Base-by-base conservation (phyloP, 2,888 invertebrate species). In the Timandra comae region DNA sequence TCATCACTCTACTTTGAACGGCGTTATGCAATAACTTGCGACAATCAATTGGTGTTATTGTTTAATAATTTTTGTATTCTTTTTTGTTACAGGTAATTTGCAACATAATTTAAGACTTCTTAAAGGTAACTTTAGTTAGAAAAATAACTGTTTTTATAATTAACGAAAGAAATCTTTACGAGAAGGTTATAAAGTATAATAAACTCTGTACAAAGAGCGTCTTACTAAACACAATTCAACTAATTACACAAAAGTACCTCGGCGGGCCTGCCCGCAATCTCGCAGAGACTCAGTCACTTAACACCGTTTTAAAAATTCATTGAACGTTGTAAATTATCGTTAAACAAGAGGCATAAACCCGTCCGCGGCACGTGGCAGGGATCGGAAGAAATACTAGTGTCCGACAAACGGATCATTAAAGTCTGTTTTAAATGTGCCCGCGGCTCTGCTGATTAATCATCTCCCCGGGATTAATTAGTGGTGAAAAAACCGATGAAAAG, bases 1-100 rank as follows among this genome's bases (percentile, higher is more conserved):
- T 82, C 79, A 79, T 79, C 81, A 67, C 65, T 71, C 56, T 64
- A 71, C 69, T 65, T 63, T 75, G 78, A 77, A 81, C 69, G 76
- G 69, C 57, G 74, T 76, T 76, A 72, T 76, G 69, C 78, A 70
- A 59, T 56, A 64, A 49, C 25, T 40, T 36, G 37, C 35, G 25
- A 27, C 29, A 23, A 41, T 30, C 36, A 39, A 37, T 41, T 36
- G 38, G 29, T 45, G 39, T 49, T 11, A 7, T 32, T 25, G 16
- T 24, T 7, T n/a, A 8, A 43, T 24, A 2, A 44, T 59, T 48
- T 45, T 42, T 37, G 43, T 43, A 27, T 39, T 51, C 48, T 53
- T 28, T 49, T 50, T 61, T 66, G 63, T 75, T 75, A 31, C 73
- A 76, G 73, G 73, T 76, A 72, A 59, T 49, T 53, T 38, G 34